Conservation (phyloP, 2,797 vertebrate genomes). For the Lemur catta region DNA sequence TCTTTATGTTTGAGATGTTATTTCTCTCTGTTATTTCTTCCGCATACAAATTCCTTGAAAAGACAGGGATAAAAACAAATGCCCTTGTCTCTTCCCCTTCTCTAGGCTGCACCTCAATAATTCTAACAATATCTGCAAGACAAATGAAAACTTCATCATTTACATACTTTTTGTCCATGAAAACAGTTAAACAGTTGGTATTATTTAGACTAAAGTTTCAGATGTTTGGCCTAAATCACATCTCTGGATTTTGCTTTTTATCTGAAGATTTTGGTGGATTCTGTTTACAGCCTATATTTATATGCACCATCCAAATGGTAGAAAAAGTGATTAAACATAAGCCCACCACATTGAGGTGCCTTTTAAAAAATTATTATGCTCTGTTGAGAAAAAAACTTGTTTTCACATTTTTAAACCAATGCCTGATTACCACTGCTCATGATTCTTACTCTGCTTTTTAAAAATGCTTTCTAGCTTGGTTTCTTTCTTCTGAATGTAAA, state of each 20-base stretch:
- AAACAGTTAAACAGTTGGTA: constrained; percentile 40
- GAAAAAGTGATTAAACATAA: neutral
- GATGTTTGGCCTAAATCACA: neutral
- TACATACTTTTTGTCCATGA: neutral
- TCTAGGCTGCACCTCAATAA: neutral
- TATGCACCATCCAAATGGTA: neutral
- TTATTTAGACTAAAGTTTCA: constrained; percentile 51
- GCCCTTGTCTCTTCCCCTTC: neutral
- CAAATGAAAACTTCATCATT: constrained; percentile 1
- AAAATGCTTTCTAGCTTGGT: neutral
- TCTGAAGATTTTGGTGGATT: neutral
- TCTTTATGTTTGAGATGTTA: constrained; percentile 22
- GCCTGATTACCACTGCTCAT: neutral
- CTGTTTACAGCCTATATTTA: neutral
- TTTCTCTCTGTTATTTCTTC: neutral
- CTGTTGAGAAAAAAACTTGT: neutral
- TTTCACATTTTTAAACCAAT: constrained; percentile 15
- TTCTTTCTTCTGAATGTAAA: neutral
- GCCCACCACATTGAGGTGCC: neutral
- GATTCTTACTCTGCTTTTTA: neutral
- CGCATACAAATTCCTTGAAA: constrained; percentile 46
- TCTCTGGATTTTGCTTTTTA: neutral
- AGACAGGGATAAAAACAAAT: constrained; percentile 19
- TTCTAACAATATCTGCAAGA: neutral
- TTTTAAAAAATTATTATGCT: neutral